Evolutionary conservation across 2,888 invertebrate species (phyloP), one percentile per base, ranked within the genome.

Genomic region (Hyles lineata): DNA sequence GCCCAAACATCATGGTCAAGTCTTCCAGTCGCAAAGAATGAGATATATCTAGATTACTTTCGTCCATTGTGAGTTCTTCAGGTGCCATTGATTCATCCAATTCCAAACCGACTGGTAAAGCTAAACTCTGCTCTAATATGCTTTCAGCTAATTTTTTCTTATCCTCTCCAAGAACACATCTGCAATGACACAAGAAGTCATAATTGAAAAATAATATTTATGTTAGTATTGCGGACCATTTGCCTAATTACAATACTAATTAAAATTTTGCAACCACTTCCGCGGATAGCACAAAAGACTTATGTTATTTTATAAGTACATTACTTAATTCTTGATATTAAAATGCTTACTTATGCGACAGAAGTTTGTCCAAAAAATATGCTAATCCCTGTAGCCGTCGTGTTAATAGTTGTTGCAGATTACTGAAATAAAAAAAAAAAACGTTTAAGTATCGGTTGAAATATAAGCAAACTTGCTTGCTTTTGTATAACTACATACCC

Each of bases 321-420:
- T 43, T 43, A 43, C 3, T 11, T 43, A 43, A 43, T 17, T 17
- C 5, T 19, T 32, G 15, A 29, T 15, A n/a, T 70, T 2, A 55
- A 58, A 73, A n/a, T 55, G 95, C 95, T 82, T 90, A 95, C 93
- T 96, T 96, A 79, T 96, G 95, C 74, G 95, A 95, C 32, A 96
- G 86, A 55, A 97, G 87, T 74, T 96, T 96, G 78, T 96, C 96
- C 78, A 97, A 88, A 83, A 96, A 96, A 80, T 95, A 93, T 0
- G 96, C 96, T 75, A 97, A 87, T 79, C 96, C 96, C 87, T 96
- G 96, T 70, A 97, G 89, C 55, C 96, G 94, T 6, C 91, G 93
- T 32, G 96, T 95, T 62, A 97, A 86, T 73, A 96, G 82, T 73
- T 95, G 90, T 76, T 95, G 93, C 9, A 95, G 87, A 79, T 94